These are phyloP conservation scores for Osmerus eperlanus DNA, from an alignment of 2,113 vertebrate species.

Conservation along the genomic window DNA sequence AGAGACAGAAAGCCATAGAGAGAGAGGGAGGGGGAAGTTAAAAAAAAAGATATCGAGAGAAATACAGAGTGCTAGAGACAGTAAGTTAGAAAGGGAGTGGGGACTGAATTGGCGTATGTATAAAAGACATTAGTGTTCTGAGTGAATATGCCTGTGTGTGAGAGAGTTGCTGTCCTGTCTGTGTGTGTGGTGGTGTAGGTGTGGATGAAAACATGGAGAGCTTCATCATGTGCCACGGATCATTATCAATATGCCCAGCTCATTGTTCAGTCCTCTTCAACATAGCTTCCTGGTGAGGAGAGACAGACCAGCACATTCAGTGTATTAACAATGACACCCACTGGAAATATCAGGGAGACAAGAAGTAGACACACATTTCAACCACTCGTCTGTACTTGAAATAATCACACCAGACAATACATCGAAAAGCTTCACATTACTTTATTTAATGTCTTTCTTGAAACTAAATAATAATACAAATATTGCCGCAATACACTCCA, in stretches of 20 bases:
- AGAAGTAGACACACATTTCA: not conserved
- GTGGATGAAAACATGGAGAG: not conserved
- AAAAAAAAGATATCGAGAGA: no score
- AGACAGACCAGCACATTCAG: not conserved
- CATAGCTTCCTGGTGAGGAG: constrained; percentile 3
- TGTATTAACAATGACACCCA: not conserved
- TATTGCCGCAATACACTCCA: not conserved
- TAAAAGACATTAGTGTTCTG: not conserved
- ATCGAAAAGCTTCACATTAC: not conserved
- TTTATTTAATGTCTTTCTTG: not conserved
- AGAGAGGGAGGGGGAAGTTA: no score
- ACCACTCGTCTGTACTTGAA: not conserved
- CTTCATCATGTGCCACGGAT: constrained; percentile 9
- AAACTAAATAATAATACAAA: not conserved
- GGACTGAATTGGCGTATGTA: no score
- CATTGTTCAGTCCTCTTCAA: not conserved
- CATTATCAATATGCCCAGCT: constrained; percentile 4
- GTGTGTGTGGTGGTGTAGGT: not conserved
- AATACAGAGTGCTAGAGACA: no score
- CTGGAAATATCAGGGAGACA: not conserved
- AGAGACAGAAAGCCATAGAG: no score
- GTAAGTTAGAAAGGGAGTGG: no score
- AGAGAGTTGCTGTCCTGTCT: not conserved
- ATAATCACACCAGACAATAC: constrained; percentile 1
- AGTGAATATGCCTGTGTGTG: not conserved